phyloP scores from a whole-genome alignment of 1,140 invertebrate genomes.

The Ceratosolen solmsi region DNA sequence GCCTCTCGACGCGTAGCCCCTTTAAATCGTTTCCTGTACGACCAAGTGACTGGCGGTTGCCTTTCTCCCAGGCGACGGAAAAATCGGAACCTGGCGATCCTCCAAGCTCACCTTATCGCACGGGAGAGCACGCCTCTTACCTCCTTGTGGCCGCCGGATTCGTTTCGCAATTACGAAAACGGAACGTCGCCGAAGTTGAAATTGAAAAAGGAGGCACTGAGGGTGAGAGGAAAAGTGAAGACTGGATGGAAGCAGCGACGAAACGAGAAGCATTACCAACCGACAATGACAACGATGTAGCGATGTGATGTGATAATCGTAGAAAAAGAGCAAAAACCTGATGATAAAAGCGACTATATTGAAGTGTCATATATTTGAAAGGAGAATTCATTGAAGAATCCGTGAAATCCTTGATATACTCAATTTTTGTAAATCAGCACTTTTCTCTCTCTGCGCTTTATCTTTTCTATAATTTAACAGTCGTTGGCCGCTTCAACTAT shows the following conservation, averaged over 20 bases:
- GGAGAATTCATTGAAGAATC: neutral
- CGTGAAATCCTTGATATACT: neutral
- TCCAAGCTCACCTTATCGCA: constrained; percentile 61
- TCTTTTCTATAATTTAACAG: no score
- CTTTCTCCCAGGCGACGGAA: constrained; percentile 26
- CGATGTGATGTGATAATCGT: neutral
- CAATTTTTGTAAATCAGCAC: constrained; percentile 17
- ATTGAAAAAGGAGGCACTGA: neutral
- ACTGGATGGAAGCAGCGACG: neutral
- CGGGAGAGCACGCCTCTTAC: neutral
- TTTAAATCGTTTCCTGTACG: constrained; percentile 59
- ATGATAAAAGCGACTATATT: constrained; percentile 18
- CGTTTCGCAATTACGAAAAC: constrained; percentile 55
- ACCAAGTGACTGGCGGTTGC: constrained; percentile 37
- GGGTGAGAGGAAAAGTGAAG: neutral
- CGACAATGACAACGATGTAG: constrained; percentile 1
- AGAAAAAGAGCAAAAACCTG: neutral
- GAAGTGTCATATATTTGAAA: constrained; percentile 41
- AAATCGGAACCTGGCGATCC: constrained; percentile 59
- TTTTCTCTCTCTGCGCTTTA: no score
- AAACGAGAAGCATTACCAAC: neutral
- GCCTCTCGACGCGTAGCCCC: constrained; percentile 53
- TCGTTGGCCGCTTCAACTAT: no score
- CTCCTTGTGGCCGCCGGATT: constrained; percentile 40
- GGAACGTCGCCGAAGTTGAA: constrained; percentile 39